phyloP scores from a whole-genome alignment of 2,888 invertebrate genomes.

The Cryptophagus acutangulus region DNA sequence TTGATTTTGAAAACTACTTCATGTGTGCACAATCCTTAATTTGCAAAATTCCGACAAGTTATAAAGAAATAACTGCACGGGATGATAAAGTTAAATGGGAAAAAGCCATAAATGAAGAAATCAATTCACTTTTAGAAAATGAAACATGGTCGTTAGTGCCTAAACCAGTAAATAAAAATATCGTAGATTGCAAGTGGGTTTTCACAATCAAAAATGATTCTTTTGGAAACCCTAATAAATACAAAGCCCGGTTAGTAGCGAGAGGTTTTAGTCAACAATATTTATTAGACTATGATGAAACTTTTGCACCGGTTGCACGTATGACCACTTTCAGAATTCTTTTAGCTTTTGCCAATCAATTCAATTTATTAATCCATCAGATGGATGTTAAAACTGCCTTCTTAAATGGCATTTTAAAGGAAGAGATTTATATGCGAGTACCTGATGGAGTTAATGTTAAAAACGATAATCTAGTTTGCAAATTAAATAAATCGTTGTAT shows the following conservation, averaged over 20 bases:
- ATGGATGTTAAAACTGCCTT: conserved; percentile 16
- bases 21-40: neutral
- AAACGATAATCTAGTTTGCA: conserved; percentile 8
- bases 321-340: conserved; percentile 8
- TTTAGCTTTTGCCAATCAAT: conserved; percentile 15
- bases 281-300: conserved; percentile 9
- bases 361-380: conserved; percentile 15
- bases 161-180: conserved; percentile 12
- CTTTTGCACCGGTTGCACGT: conserved; percentile 10
- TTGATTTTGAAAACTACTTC: neutral
- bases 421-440: conserved; percentile 7
- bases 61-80: conserved; percentile 10
- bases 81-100: conserved; percentile 12
- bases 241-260: conserved; percentile 14
- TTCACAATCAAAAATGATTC: conserved; percentile 13
- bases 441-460: conserved; percentile 5
- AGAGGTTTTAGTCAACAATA: conserved; percentile 10
- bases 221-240: conserved; percentile 10
- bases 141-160: conserved; percentile 7
- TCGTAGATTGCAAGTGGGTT: conserved; percentile 15
- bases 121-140: conserved; percentile 4
- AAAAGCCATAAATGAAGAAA: conserved; percentile 9
- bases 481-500: conserved; percentile 14
- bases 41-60: neutral
- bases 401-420: conserved; percentile 13